Evolutionary conservation across 2,113 vertebrate species (phyloP).

Genomic region (Gallinago paraguaiae): DNA sequence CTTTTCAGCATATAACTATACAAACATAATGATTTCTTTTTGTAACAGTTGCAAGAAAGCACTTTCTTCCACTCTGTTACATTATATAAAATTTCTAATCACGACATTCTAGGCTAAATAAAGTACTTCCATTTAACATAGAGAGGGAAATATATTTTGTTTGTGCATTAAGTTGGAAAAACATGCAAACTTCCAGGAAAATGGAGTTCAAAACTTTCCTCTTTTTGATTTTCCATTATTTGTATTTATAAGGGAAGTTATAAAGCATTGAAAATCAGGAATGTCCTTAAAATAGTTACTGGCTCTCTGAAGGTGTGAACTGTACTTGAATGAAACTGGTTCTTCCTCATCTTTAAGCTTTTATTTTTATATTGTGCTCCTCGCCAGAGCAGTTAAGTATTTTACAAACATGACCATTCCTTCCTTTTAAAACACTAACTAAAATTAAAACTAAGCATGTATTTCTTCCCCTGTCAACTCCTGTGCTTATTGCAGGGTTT

Average conservation of each 20-base stretch:
- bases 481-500: neutral
- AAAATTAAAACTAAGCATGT: neutral
- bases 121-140: neutral
- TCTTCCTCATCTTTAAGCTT: neutral
- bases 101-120: neutral
- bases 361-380: neutral
- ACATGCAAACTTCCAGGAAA: neutral
- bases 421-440: neutral
- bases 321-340: neutral
- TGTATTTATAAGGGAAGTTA: conserved; percentile 19
- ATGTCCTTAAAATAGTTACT: neutral
- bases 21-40: neutral
- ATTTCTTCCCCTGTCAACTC: neutral
- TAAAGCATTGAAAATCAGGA: neutral
- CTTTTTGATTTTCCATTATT: neutral
- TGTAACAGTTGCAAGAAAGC: neutral
- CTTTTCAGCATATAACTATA: neutral
- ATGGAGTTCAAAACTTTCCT: neutral
- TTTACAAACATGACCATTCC: neutral
- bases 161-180: neutral
- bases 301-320: neutral
- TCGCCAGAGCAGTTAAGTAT: neutral
- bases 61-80: neutral
- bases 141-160: neutral
- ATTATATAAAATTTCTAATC: neutral